Evolutionary conservation across 1,140 invertebrate genomes (phyloP).

Genomic region (Spodoptera litura): DNA sequence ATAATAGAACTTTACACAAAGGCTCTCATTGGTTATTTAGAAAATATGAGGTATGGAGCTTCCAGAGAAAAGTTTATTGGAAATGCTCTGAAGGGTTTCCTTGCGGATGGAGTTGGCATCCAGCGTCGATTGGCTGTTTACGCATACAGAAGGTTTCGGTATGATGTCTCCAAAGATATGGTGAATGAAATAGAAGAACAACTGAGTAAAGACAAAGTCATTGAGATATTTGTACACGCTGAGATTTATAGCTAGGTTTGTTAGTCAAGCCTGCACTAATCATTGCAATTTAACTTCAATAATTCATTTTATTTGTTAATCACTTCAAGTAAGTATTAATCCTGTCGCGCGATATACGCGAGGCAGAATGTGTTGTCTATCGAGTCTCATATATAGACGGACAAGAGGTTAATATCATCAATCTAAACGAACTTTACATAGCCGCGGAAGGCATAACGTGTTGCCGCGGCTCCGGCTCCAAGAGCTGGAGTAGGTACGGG

Average conservation of each 20-base stretch:
- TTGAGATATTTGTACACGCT: background rate
- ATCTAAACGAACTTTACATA: no score
- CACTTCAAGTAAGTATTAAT: no score
- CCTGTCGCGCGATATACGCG: no score
- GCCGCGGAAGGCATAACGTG: no score
- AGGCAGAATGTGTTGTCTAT: no score
- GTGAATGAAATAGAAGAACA: background rate
- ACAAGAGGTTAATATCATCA: no score
- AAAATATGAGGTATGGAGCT: constrained; percentile 47
- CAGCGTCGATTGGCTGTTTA: constrained; percentile 1
- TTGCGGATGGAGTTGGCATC: constrained; percentile 35
- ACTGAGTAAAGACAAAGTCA: background rate
- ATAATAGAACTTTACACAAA: constrained; percentile 62
- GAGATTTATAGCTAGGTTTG: background rate
- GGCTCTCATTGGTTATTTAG: constrained; percentile 53
- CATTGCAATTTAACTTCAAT: no score
- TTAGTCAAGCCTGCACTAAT: no score
- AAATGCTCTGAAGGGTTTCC: constrained; percentile 59
- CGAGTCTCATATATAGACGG: no score
- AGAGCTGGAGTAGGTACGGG: no score
- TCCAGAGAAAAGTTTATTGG: constrained; percentile 48
- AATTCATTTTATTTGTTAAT: no score
- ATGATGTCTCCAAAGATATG: background rate
- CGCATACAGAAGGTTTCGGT: background rate
- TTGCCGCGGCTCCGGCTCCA: no score